Conservation (phyloP, 2,797 vertebrate species). For the Hylomyscus alleni region DNA sequence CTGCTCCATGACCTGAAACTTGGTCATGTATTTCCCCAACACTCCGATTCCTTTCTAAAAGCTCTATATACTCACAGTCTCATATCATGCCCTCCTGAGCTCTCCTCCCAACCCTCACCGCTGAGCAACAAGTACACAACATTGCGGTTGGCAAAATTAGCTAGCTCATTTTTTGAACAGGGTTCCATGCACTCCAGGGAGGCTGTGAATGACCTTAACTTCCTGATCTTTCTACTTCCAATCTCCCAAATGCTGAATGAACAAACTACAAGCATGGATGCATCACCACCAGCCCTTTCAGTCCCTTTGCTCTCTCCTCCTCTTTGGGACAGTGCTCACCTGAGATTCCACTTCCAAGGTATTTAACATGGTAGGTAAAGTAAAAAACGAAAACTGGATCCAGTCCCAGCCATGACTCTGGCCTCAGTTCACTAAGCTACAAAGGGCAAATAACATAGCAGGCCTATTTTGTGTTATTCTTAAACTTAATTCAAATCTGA, state of each 20-base stretch:
- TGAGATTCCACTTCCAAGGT: not conserved
- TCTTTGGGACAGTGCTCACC: not conserved
- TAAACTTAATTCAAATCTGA: constrained; percentile 17
- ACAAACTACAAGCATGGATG: not conserved
- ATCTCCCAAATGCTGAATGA: not conserved
- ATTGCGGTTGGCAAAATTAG: not conserved
- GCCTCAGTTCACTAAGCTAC: not conserved
- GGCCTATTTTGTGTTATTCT: not conserved
- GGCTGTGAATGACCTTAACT: not conserved
- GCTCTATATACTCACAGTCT: not conserved
- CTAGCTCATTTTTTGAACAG: not conserved
- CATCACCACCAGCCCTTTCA: not conserved
- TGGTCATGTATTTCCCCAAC: not conserved
- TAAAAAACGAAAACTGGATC: constrained; percentile 14
- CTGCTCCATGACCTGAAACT: not conserved
- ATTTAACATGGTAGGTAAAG: not conserved
- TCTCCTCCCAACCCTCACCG: not conserved
- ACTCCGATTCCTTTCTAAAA: not conserved
- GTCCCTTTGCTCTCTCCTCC: constrained; percentile 3
- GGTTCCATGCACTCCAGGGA: not conserved
- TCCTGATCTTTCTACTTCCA: not conserved
- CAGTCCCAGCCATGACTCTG: not conserved
- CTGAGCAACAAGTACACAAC: not conserved
- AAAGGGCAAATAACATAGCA: not conserved
- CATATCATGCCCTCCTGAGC: not conserved